Base-by-base conservation (phyloP, 2,797 vertebrate species). In the Protosalanx chinensis region DNA sequence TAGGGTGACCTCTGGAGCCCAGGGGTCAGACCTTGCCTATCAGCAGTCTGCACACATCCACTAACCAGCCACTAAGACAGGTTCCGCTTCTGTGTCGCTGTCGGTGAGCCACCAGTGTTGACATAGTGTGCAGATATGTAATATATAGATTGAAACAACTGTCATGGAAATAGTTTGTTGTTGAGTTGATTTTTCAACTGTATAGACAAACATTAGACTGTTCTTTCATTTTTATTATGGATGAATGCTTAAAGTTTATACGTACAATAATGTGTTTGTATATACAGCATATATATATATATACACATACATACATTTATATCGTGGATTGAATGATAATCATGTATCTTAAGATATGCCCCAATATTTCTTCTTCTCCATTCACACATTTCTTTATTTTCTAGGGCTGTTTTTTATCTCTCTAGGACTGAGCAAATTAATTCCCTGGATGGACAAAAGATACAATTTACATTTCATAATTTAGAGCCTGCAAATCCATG, bases 51-150 rank as follows among this genome's bases (percentile, higher is more conserved):
- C 30, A 35, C 68, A 41, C 63, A 65, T 7, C 3, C 37, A 27
- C n/a, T 20, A 12, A 10, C 6, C 58, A 88, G 81, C 87, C 51
- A 67, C 66, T 49, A 20, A 67, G 8, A 56, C 49, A 20, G n/a
- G 27, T 16, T n/a, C 18, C 18, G 18, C 23, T n/a, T 5, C 51
- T n/a, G 51, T 56, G 51, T 16, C 18, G 6, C 18, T 56, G 51
- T 56, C 16, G 18, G 51, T 12, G 3, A 46, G 18, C 16, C 51
- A n/a, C 51, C 15, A n/a, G 51, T 6, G 51, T n/a, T n/a, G 51
- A 56, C 16, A 16, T 56, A 56, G 18, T 16, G 51, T n/a, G 15
- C 51, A 16, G 15, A 16, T 6, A 56, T n/a, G 18, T 6, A 7
- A 56, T n/a, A 7, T n/a, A 56, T 7, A n/a, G 51, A 56, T 16